Percentiles rank a stretch among this genome's conserved stretches.
Conservation (phyloP, 2,888 invertebrate genomes). For the Drosophila mercatorum region DNA sequence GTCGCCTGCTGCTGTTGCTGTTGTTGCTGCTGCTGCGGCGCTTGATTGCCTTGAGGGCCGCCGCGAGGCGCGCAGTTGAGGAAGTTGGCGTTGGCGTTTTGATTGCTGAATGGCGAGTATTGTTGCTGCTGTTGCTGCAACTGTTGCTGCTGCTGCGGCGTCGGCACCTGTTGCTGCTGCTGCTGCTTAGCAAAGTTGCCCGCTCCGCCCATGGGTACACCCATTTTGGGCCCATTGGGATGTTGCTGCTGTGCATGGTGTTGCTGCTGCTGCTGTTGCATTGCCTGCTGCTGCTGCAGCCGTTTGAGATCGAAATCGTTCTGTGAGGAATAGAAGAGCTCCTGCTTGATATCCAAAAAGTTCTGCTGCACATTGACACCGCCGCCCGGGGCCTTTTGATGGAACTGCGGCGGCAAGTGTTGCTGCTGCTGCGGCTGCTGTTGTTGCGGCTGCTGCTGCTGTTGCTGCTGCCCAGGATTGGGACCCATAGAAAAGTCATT, state of each 20-base stretch:
- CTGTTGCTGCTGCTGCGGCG: conserved; percentile 70
- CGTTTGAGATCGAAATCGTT: conserved; percentile 85
- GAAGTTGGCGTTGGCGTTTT: conserved; percentile 79
- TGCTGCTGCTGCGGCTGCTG: conserved; percentile 75
- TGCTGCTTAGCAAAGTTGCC: conserved; percentile 78
- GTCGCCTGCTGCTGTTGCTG: conserved; percentile 56
- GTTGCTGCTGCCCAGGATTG: conserved; percentile 66
- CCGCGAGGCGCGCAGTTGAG: conserved; percentile 83
- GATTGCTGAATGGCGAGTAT: conserved; percentile 88
- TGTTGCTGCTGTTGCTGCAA: conserved; percentile 85
- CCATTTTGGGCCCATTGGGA: conserved; percentile 81
- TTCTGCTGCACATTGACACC: conserved; percentile 83
- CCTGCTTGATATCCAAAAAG: conserved; percentile 86
- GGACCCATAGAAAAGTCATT: conserved; percentile 85
- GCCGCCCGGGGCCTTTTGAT: conserved; percentile 83
- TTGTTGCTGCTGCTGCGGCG: conserved; percentile 58
- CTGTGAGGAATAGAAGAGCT: conserved; percentile 85
- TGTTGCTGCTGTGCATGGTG: conserved; percentile 72
- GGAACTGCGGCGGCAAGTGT: conserved; percentile 81
- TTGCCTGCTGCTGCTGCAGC: conserved; percentile 84
- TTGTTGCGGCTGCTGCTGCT: conserved; percentile 63
- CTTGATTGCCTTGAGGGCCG: conserved; percentile 58
- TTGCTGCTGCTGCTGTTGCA: conserved; percentile 73
- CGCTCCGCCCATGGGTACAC: conserved; percentile 73
- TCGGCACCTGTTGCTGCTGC: conserved; percentile 81